Percentiles rank a stretch among this genome's conserved stretches.
These are phyloP conservation scores for Trachymyrmex septentrionalis DNA, from an alignment of 1,140 invertebrate species.

Conservation along the genomic window DNA sequence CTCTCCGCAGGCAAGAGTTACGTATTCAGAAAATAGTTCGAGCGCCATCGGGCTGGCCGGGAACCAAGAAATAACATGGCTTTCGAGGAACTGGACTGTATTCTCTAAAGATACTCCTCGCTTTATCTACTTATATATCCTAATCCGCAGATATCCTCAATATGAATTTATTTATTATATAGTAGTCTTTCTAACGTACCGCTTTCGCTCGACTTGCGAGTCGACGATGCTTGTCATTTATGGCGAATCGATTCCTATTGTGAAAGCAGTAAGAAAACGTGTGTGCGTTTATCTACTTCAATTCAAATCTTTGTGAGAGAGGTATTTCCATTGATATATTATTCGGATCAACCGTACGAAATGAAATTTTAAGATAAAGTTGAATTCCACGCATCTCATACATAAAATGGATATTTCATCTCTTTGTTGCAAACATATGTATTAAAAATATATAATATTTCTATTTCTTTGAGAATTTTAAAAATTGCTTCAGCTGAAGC, in stretches of 20 bases:
- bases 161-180: constrained; percentile 14
- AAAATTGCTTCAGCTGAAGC: not conserved
- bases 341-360: not conserved
- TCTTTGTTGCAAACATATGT: not conserved
- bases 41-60: constrained; percentile 62
- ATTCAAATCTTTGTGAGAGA: not conserved
- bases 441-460: constrained; percentile 23
- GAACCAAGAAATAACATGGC: constrained; percentile 66
- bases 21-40: constrained; percentile 71
- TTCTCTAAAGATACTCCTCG: constrained; percentile 39
- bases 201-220: constrained; percentile 6
- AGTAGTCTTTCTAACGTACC: not conserved
- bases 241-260: constrained; percentile 41
- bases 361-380: constrained; percentile 18
- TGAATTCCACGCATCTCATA: not conserved
- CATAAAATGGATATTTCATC: not conserved
- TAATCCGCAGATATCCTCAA: constrained; percentile 46
- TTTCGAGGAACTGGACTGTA: constrained; percentile 46
- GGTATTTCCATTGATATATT: constrained; percentile 8
- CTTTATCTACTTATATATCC: constrained; percentile 40
- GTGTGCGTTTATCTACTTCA: constrained; percentile 7
- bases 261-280: not conserved
- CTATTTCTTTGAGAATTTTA: not conserved
- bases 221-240: constrained; percentile 50
- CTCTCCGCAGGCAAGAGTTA: constrained; percentile 61